Conservation (phyloP, 2,888 invertebrate genomes). For the Tholera decimalis region DNA sequence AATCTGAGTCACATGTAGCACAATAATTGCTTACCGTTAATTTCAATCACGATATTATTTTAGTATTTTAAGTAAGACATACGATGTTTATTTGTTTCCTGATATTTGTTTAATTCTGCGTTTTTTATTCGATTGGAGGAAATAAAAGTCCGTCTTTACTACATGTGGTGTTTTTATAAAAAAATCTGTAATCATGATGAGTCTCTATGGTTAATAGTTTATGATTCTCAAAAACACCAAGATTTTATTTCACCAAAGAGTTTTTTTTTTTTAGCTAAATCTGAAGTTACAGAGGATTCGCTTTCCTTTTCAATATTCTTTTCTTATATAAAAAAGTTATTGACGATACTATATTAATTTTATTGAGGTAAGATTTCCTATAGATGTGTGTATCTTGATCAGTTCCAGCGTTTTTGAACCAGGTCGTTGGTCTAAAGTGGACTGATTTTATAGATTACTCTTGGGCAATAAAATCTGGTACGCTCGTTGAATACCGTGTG, state of each 20-base stretch:
- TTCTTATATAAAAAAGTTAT: background rate
- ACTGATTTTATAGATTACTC: slow-evolving; percentile 42
- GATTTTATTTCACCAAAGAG: background rate
- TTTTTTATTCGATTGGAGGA: too few species aligned
- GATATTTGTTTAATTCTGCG: background rate
- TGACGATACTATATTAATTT: background rate
- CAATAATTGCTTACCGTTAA: slow-evolving; percentile 51
- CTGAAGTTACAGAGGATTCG: background rate
- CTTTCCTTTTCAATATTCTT: background rate
- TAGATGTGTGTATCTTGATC: background rate
- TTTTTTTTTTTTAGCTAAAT: background rate
- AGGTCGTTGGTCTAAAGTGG: slow-evolving; percentile 35
- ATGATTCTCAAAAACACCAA: background rate
- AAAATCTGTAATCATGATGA: background rate
- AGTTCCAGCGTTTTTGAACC: slow-evolving; percentile 20
- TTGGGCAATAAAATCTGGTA: slow-evolving; percentile 49
- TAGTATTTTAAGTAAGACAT: slow-evolving; percentile 26
- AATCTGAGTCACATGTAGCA: slow-evolving; percentile 35
- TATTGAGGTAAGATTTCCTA: background rate
- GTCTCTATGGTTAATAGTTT: too few species aligned
- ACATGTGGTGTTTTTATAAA: background rate
- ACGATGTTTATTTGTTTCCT: slow-evolving; percentile 13
- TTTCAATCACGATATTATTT: slow-evolving; percentile 38
- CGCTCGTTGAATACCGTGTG: slow-evolving; percentile 65
- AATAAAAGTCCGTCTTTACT: too few species aligned